Evolutionary conservation across 2,113 vertebrate species (phyloP).

Genomic region (Dolichallabes microphthalmus): DNA sequence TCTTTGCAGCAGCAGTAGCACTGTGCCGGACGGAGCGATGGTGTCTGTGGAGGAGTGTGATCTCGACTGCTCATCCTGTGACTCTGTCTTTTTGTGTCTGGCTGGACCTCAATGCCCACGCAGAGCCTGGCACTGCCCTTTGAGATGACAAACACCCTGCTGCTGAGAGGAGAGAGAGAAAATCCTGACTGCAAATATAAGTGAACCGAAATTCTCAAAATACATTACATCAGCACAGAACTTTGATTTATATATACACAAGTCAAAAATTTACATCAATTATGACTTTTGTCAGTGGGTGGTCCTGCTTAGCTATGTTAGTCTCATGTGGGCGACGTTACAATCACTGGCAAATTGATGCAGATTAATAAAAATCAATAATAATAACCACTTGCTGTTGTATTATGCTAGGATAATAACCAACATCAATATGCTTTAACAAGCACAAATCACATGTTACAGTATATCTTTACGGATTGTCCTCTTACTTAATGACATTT

Average conservation of each 20-base stretch:
- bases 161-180: conserved; percentile 52
- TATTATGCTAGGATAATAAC: too few relatives aligned
- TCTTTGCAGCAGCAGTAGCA: neutral
- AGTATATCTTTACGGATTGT: neutral
- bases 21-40: neutral
- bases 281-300: too few relatives aligned
- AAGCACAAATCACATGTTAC: too few relatives aligned
- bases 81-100: conserved; percentile 13
- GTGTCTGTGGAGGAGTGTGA: neutral
- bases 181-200: neutral
- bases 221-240: neutral
- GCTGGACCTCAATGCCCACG: neutral
- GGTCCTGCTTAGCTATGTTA: too few relatives aligned
- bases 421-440: too few relatives aligned
- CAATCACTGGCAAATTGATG: too few relatives aligned
- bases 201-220: neutral
- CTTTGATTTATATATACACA: neutral
- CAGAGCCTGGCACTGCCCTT: conserved; percentile 65
- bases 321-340: too few relatives aligned
- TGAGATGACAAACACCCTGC: conserved; percentile 62
- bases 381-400: too few relatives aligned
- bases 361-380: too few relatives aligned
- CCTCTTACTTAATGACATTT: neutral
- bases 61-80: neutral
- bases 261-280: too few relatives aligned